These are phyloP conservation scores for Drosophila willistoni DNA, from an alignment of 1,140 invertebrate genomes.

Conservation along the genomic window DNA sequence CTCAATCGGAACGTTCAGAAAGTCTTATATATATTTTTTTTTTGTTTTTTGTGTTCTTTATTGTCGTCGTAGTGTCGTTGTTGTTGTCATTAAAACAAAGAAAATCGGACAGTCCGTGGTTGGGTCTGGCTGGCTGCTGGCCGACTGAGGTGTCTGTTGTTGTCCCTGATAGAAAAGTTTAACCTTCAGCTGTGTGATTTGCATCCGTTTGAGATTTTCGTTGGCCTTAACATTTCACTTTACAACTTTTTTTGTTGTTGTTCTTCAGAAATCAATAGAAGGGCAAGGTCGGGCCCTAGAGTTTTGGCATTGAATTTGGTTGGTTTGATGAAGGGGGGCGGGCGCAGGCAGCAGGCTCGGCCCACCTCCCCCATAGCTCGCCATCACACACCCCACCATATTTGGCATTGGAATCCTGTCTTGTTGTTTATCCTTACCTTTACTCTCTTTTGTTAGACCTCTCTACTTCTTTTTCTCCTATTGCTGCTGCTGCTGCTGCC, in stretches of 20 bases:
- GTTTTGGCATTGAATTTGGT: conserved; percentile 39
- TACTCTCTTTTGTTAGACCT: conserved; percentile 41
- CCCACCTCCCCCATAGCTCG: neutral
- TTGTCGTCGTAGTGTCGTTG: conserved; percentile 32
- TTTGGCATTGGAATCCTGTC: neutral
- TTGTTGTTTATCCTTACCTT: conserved; percentile 24
- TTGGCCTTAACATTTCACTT: conserved; percentile 20
- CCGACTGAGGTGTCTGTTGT: neutral
- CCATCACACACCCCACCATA: neutral
- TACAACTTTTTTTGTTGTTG: conserved; percentile 28
- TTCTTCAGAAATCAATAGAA: conserved; percentile 70
- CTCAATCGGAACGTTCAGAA: conserved; percentile 25
- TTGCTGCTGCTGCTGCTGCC: conserved; percentile 13
- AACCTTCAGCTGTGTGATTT: conserved; percentile 71
- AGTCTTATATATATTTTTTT: conserved; percentile 47
- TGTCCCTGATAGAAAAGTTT: conserved; percentile 65
- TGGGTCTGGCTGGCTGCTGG: conserved; percentile 26
- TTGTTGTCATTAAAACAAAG: conserved; percentile 43
- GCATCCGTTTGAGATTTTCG: conserved; percentile 44
- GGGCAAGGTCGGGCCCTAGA: conserved; percentile 60
- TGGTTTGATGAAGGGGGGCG: neutral
- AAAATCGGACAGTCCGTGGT: conserved; percentile 36
- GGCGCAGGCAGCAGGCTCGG: conserved; percentile 17
- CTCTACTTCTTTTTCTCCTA: neutral
- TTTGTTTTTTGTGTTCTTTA: conserved; percentile 20